These are phyloP conservation scores for Acomys russatus DNA, from an alignment of 2,797 vertebrate genomes.

Conservation along the genomic window DNA sequence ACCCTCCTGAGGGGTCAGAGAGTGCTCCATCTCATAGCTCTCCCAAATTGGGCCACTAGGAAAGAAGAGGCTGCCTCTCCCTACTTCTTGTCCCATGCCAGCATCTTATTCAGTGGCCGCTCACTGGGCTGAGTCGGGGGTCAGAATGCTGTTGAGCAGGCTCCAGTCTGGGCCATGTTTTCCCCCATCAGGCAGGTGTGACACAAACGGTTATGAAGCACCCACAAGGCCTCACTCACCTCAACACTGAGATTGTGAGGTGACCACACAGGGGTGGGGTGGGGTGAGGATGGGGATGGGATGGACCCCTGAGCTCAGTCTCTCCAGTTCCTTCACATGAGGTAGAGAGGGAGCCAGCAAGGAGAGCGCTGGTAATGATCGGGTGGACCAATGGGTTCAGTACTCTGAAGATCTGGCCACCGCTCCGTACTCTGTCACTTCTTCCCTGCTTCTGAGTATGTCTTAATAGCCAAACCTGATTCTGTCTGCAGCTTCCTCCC, in stretches of 20 bases:
- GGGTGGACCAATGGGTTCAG: neutral
- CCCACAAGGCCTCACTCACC: neutral
- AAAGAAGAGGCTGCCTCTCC: neutral
- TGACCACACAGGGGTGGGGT: neutral
- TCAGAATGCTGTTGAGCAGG: neutral
- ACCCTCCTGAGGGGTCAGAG: neutral
- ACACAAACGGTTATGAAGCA: neutral
- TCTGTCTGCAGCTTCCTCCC: neutral
- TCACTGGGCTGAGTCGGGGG: neutral
- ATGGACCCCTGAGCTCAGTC: neutral
- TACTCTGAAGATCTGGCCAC: neutral
- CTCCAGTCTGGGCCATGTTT: neutral
- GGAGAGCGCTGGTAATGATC: neutral
- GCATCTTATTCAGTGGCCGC: neutral
- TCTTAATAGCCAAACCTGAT: neutral
- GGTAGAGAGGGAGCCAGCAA: neutral
- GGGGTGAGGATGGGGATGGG: too few relatives aligned
- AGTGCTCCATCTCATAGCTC: too few relatives aligned
- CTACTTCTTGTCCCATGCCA: too few relatives aligned
- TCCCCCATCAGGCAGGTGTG: neutral
- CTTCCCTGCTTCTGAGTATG: conserved; percentile 3
- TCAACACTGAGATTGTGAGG: neutral
- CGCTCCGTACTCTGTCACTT: neutral
- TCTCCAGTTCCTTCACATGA: neutral
- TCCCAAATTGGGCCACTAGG: neutral